Conservation (phyloP, 1,140 invertebrate genomes). For the Temnothorax curvispinosus region DNA sequence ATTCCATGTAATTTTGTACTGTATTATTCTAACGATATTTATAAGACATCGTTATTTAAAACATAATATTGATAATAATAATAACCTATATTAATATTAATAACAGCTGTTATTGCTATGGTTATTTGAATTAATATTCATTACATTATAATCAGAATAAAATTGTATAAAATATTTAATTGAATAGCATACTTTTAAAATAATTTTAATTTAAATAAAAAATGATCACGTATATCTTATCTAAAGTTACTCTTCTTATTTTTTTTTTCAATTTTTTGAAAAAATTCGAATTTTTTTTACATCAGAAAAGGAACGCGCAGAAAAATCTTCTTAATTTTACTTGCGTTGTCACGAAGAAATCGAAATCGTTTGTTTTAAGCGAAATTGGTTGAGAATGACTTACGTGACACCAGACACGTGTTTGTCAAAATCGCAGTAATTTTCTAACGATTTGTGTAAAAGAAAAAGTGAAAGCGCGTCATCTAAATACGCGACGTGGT, state of each 20-base stretch:
- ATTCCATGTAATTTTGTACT: not conserved
- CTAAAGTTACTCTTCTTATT: not conserved
- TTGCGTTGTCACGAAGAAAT: not conserved
- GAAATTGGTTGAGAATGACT: not conserved
- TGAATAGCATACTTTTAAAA: too few species aligned
- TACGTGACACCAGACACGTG: not conserved
- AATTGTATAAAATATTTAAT: not conserved
- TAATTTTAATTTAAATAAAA: not conserved
- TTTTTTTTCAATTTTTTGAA: not conserved
- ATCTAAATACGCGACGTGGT: constrained; percentile 12
- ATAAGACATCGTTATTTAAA: not conserved
- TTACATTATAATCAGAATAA: not conserved
- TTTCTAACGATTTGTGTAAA: constrained; percentile 30
- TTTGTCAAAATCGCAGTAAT: not conserved
- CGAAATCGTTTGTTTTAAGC: not conserved
- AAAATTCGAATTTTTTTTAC: not conserved
- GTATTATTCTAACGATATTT: not conserved
- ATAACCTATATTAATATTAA: not conserved
- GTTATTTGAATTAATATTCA: not conserved
- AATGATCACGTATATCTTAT: not conserved
- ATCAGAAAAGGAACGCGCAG: not conserved
- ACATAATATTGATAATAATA: not conserved
- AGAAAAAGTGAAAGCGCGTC: constrained; percentile 67
- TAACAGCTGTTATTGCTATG: not conserved
- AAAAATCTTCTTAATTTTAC: not conserved